A percentile compares a stretch with the other conserved stretches of the same genome.
These are phyloP conservation scores for Eulemur coronatus DNA, from an alignment of 2,797 vertebrate genomes.

Conservation along the genomic window DNA sequence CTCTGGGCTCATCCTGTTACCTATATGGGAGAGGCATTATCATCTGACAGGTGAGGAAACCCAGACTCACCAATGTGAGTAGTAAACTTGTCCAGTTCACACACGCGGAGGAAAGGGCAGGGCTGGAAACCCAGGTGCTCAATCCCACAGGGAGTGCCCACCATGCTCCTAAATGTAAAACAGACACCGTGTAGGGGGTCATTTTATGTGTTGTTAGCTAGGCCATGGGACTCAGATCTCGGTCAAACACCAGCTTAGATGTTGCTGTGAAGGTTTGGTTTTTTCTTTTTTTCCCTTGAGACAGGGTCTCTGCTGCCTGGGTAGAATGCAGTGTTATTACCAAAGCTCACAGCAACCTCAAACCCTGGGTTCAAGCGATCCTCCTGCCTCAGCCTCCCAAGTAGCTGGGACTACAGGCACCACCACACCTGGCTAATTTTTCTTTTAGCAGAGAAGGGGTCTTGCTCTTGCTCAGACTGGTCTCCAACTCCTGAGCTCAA, in stretches of 20 bases:
- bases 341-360: no score
- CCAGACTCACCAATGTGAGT: neutral
- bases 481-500: neutral
- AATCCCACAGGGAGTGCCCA: neutral
- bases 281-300: no score
- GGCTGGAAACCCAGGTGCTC: neutral
- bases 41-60: neutral
- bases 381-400: no score
- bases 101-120: no score
- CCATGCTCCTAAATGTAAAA: neutral
- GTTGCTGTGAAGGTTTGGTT: no score
- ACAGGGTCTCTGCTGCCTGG: no score
- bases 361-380: no score
- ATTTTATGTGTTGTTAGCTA: neutral
- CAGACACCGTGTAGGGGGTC: neutral
- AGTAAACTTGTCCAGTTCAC: no score
- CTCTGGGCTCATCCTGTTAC: neutral
- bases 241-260: neutral
- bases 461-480: neutral
- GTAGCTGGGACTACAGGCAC: no score
- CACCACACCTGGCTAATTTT: neutral
- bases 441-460: neutral
- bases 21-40: neutral
- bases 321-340: no score
- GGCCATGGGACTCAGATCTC: neutral